Evolutionary conservation across 2,888 invertebrate species (phyloP), one percentile per base, ranked within the genome.

Genomic region (Synergus laeviventris): DNA sequence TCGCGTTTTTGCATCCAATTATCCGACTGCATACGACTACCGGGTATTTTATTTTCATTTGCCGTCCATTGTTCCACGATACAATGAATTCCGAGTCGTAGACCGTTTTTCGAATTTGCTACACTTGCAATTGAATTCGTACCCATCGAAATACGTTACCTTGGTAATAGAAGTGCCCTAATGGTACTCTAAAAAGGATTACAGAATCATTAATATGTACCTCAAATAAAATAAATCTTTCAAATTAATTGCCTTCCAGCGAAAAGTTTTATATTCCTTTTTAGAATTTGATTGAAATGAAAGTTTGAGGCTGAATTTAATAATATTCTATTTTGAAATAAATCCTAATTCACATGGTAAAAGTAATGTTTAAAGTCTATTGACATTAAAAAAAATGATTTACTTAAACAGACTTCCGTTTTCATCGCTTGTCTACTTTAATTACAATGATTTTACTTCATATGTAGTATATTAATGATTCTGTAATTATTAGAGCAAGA

Each of bases 31-130:
- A 78, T 77, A 78, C 79, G 77, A 64, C 76, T 79, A 80, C 81
- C 77, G 64, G 76, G 79, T 83, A 82, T 83, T 82, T 81, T 82
- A 78, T 84, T 82, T 78, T 81, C 83, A 80, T 81, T 84, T 78
- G 78, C 79, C 76, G 80, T 76, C 77, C 82, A 84, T 84, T 82
- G 84, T 83, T 83, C 82, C 74, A 70, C 75, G 54, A 70, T 78
- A 81, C 78, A 81, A 81, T 81, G 74, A 81, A 78, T 78, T 64
- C 39, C 73, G 74, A 79, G 75, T 64, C 79, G 74, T 24, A 70
- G 31, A 49, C 24, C 49, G 45, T 70, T 70, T 70, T 45, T 70
- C 45, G 49, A 49, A 70, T 70, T 70, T 70, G 49, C 70, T 45
- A n/a, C 49, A 70, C 45, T 70, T 45, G 45, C 70, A 70, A 70